Base-by-base conservation (phyloP, 2,888 invertebrate genomes). In the Trissolcus brochymenae region DNA sequence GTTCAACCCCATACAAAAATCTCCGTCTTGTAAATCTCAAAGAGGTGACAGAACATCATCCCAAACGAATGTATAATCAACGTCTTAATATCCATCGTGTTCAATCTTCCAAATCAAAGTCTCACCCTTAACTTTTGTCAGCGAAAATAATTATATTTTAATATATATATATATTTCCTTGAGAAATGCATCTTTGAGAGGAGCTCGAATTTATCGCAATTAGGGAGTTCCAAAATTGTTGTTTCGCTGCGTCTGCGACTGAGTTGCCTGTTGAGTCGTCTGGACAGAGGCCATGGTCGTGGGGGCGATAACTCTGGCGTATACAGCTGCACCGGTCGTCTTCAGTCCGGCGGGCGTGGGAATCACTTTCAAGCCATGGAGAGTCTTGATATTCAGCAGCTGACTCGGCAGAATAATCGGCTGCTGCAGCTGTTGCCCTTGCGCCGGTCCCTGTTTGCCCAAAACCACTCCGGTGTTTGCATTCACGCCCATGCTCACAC, bases 321-420 rank as follows among this genome's bases (percentile, higher is more conserved):
- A 89, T 0, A 89, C 88, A 0, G 89, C 87, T 3, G 87, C 85
- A 0, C 88, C 87, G 1, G 88, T 85, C 0, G 88, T 89, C 61
- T 89, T 89, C 4, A 89, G 59, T 2, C 89, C 89, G 0, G 86
- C 82, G 0, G 89, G 86, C 6, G 89, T 88, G 0, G 88, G 88
- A 71, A 89, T 89, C 4, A 89, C 89, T 75, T 89, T 89, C 2
- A 89, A 80, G 0, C 88, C 89, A 40, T 88, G 88, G 17, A 89
- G 70, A 2, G 89, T 87, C 78, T 89, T 89, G 13, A 89, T 88
- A 51, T 89, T 89, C 6, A 89, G 82, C 75, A 89, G 77, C 54
- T 89, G 88, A 71, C 88, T 88, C 4, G 88, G 88, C 46, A 88
- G 73, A 17, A 88, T 88, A 25, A 89, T 88, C 2, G 88, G 88